Percentiles rank a stretch among this genome's conserved stretches.
Evolutionary conservation across 2,797 vertebrate genomes (phyloP).

Genomic region (Notolabrus celidotus): DNA sequence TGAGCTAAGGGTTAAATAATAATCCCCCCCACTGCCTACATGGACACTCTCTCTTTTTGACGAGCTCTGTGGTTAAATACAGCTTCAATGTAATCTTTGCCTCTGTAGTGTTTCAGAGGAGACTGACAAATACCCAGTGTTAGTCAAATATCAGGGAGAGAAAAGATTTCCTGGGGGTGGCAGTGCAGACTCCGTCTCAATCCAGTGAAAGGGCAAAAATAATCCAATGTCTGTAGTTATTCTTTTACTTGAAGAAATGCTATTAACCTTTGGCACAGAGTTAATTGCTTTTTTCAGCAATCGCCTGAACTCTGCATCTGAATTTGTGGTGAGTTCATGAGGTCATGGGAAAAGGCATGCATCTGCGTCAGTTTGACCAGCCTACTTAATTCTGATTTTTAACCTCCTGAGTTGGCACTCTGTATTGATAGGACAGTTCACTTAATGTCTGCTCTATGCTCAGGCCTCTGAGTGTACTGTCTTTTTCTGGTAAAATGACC

Average conservation of each 20-base stretch:
- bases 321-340: slow-evolving; percentile 46
- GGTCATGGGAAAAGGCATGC: slow-evolving; percentile 49
- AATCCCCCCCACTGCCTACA: slow-evolving; percentile 56
- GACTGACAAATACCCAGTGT: slow-evolving; percentile 68
- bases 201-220: slow-evolving; percentile 60
- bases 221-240: slow-evolving; percentile 63
- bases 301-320: slow-evolving; percentile 56
- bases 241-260: slow-evolving; percentile 68
- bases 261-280: slow-evolving; percentile 81
- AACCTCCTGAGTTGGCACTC: slow-evolving; percentile 46
- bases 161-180: slow-evolving; percentile 79
- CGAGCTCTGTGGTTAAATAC: slow-evolving; percentile 69
- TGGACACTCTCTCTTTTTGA: slow-evolving; percentile 62
- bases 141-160: slow-evolving; percentile 70
- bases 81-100: slow-evolving; percentile 63
- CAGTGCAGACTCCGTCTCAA: slow-evolving; percentile 78
- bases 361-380: slow-evolving; percentile 55
- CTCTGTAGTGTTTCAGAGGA: slow-evolving; percentile 56
- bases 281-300: slow-evolving; percentile 78
- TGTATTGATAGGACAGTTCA: slow-evolving; percentile 31
- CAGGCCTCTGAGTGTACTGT: slow-evolving; percentile 23
- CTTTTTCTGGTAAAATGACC: slow-evolving; percentile 29
- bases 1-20: slow-evolving; percentile 42
- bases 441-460: slow-evolving; percentile 14
- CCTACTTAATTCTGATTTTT: slow-evolving; percentile 46